These are phyloP conservation scores for Ypsolopha scabrella DNA, from an alignment of 2,888 invertebrate genomes.

Conservation along the genomic window DNA sequence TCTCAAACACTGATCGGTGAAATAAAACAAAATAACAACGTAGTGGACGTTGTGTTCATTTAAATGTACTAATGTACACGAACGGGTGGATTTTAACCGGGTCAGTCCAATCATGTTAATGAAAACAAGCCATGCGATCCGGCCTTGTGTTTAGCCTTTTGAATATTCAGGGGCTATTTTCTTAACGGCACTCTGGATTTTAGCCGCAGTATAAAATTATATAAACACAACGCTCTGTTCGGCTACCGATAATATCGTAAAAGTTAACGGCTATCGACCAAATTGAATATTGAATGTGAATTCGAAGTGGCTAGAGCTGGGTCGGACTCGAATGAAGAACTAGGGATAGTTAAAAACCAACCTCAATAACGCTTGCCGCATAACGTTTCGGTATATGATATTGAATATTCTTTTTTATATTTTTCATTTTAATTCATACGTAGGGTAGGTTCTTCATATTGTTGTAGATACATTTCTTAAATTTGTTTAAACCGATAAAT, in stretches of 20 bases:
- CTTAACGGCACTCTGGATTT: slow-evolving; percentile 53
- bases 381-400: no score
- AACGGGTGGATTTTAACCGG: slow-evolving; percentile 36
- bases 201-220: slow-evolving; percentile 40
- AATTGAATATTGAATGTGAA: slow-evolving; percentile 2
- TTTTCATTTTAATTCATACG: no score
- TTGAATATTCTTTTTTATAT: no score
- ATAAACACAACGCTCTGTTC: slow-evolving; percentile 19
- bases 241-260: slow-evolving; percentile 17
- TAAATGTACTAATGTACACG: neutral
- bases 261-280: slow-evolving; percentile 19
- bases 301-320: neutral
- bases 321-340: no score
- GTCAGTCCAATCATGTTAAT: slow-evolving; percentile 65
- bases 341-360: no score
- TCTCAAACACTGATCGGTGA: no score
- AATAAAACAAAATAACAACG: no score
- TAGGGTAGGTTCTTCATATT: no score
- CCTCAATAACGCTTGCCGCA: no score
- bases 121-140: slow-evolving; percentile 61
- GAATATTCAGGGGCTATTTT: slow-evolving; percentile 62
- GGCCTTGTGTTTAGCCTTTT: slow-evolving; percentile 38
- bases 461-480: no score
- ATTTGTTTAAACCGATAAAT: no score
- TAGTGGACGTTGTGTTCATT: neutral